Percentiles rank a stretch among this genome's conserved stretches.
Evolutionary conservation across 1,140 invertebrate species (phyloP).

Genomic region (Lasioglossum baleicum): DNA sequence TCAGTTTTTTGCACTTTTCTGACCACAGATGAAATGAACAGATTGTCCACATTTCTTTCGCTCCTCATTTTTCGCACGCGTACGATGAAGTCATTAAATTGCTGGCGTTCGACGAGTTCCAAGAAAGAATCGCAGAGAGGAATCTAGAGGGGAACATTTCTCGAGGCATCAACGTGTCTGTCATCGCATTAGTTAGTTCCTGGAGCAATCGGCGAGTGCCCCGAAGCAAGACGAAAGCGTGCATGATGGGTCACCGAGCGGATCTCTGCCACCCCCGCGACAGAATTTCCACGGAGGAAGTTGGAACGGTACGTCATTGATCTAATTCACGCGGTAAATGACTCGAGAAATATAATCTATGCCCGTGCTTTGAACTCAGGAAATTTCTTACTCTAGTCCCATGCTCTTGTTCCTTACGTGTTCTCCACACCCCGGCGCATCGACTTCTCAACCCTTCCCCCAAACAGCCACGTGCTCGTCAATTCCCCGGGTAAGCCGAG

Average conservation of each 20-base stretch:
- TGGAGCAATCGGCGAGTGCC: constrained; percentile 11
- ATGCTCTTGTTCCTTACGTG: constrained; percentile 49
- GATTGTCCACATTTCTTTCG: too few species aligned
- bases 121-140: too few species aligned
- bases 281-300: constrained; percentile 17
- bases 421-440: background rate
- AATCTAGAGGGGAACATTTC: background rate
- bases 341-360: constrained; percentile 71
- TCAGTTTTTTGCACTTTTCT: too few species aligned
- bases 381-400: constrained; percentile 48
- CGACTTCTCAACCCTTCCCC: constrained; percentile 29
- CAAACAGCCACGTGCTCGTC: constrained; percentile 49
- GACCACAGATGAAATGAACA: too few species aligned
- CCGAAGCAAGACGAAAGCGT: background rate
- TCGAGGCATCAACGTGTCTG: background rate
- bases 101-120: too few species aligned
- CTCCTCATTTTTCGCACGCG: too few species aligned
- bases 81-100: too few species aligned
- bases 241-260: background rate
- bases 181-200: background rate
- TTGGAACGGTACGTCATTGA: constrained; percentile 55
- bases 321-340: constrained; percentile 69
- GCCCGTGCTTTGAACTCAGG: constrained; percentile 45
- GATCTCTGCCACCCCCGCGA: background rate
- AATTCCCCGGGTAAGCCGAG: constrained; percentile 56